Base-by-base conservation (phyloP, 1,140 invertebrate species). In the Drosophila mauritiana region DNA sequence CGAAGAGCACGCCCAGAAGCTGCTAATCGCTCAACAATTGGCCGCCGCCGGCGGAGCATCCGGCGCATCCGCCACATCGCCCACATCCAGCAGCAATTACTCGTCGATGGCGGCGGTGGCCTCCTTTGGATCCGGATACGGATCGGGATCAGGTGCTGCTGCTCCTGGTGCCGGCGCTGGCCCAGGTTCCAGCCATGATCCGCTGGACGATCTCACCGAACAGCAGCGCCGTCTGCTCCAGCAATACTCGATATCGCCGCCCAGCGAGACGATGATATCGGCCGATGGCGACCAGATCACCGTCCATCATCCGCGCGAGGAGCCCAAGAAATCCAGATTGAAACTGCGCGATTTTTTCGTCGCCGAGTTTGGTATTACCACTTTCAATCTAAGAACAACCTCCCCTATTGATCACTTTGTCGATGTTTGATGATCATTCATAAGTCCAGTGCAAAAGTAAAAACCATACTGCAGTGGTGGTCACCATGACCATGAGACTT, bases 341-440 rank as follows among this genome's bases (percentile, higher is more conserved):
- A 91, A 91, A 81, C 73, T 91, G 51, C 78, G 89, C 54, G 93
- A 93, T 91, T 92, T 91, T 75, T 91, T 92, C 78, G 90, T 92
- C 63, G 88, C 91, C 67, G 91, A 92, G 81, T 92, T 92, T 69
- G 91, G 91, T 92, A 85, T 91, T 70, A 78, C 55, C 46, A 57
- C 45, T 17, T 31, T 36, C 39, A 51, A 51, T 42, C 15, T 20
- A 20, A 42, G 40, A 13, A 7, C 6, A n/a, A 0, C 13, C 37
- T 6, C 13, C 13, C 37, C 37, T 15, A 31, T 39, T 39, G 58
- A 67, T 67, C 43, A 49, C 63, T 31, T 31, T 43, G 59, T 63
- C 34, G 59, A 63, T 63, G 37, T 62, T 59, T 62, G 52, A 54
- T 27, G 36, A 63, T 61, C 22, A 59, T 54, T 52, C 58, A 51